phyloP scores from a whole-genome alignment of 2,797 vertebrate species.

The Molothrus ater region DNA sequence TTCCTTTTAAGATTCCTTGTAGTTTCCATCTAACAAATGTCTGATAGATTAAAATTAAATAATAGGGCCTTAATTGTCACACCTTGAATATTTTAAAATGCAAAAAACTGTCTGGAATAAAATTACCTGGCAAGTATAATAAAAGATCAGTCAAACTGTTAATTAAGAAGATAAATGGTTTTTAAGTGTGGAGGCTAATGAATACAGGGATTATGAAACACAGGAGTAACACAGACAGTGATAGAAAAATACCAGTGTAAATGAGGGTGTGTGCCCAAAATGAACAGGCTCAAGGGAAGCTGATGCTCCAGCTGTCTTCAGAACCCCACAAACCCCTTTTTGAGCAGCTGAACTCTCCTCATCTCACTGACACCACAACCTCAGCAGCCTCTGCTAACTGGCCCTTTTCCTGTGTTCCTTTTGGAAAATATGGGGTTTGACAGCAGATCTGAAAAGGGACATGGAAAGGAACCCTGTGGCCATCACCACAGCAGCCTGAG shows the following conservation, averaged over 20 bases:
- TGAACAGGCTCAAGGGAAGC: neutral
- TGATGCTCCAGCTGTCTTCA: neutral
- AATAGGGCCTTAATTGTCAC: neutral
- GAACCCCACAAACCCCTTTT: neutral
- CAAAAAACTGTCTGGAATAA: neutral
- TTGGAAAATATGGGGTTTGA: neutral
- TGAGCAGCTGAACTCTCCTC: neutral
- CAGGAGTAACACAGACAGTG: neutral
- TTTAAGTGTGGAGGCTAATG: neutral
- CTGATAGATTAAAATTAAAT: conserved; percentile 24
- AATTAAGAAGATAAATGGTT: conserved; percentile 2
- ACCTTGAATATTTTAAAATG: conserved; percentile 18
- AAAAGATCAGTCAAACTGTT: conserved; percentile 37
- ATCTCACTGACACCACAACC: neutral
- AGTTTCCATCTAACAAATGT: neutral
- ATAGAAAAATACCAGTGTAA: neutral
- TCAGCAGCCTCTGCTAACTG: neutral
- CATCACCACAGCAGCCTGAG: neutral
- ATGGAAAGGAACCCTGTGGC: neutral
- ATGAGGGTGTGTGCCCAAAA: neutral
- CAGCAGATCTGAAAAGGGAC: neutral
- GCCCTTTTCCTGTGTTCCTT: neutral
- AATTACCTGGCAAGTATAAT: conserved; percentile 21
- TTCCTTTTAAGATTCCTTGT: neutral
- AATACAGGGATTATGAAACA: neutral